A percentile compares a stretch with the other conserved stretches of the same genome.
phyloP scores from a whole-genome alignment of 2,797 vertebrate genomes.

The Macropus fuliginosus region DNA sequence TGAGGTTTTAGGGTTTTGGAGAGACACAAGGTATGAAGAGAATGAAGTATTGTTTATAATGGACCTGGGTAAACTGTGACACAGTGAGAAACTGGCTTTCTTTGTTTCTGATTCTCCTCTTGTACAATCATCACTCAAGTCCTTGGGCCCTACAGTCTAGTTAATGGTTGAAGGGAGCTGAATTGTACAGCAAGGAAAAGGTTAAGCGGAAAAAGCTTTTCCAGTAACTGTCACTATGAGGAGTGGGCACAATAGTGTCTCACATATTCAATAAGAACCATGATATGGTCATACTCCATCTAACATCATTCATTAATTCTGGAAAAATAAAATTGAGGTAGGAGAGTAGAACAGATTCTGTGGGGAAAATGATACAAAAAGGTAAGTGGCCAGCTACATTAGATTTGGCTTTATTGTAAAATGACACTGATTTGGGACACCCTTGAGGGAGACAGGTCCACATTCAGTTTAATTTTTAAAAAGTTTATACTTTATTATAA shows the following conservation, averaged over 20 bases:
- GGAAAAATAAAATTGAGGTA: background rate
- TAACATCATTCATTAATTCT: background rate
- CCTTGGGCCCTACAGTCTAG: background rate
- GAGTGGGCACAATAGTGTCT: background rate
- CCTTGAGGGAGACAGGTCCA: background rate
- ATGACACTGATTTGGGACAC: background rate
- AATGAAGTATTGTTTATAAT: background rate
- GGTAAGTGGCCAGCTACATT: background rate
- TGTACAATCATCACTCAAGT: background rate
- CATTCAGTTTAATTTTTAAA: background rate
- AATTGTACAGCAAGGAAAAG: background rate
- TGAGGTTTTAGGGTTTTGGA: background rate
- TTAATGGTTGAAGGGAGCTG: background rate
- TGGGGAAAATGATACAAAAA: background rate
- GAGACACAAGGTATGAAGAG: background rate
- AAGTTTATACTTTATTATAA: background rate
- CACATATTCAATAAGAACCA: background rate
- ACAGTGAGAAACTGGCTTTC: background rate
- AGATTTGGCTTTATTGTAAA: background rate
- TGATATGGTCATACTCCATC: background rate
- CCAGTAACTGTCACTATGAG: background rate
- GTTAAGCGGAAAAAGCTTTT: background rate
- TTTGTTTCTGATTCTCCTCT: background rate
- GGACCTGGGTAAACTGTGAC: background rate
- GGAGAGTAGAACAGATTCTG: background rate